A percentile compares a stretch with the other conserved stretches of the same genome.
These are phyloP conservation scores for Machimus atricapillus DNA, from an alignment of 2,888 invertebrate genomes.

Conservation along the genomic window DNA sequence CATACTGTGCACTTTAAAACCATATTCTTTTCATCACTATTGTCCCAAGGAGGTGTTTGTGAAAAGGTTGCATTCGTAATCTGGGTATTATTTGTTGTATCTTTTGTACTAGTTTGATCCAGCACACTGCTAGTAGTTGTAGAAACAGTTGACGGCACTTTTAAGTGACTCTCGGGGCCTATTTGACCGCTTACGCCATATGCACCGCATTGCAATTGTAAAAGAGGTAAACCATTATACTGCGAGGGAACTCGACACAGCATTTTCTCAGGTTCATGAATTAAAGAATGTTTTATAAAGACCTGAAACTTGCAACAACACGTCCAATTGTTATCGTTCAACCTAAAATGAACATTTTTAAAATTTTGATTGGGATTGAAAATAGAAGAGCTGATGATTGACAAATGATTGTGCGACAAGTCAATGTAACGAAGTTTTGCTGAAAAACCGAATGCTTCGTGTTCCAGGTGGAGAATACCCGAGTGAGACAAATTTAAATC, in stretches of 20 bases:
- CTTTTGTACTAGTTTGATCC: background rate
- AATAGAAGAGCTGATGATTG: slow-evolving; percentile 49
- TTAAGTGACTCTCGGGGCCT: background rate
- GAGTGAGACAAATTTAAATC: slow-evolving; percentile 52
- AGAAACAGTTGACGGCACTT: background rate
- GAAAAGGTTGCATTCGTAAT: background rate
- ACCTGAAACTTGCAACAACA: slow-evolving; percentile 51
- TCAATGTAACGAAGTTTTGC: slow-evolving; percentile 50
- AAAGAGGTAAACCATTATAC: background rate
- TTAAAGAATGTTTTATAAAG: background rate
- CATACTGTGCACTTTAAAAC: background rate
- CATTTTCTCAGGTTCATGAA: background rate
- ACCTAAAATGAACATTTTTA: slow-evolving; percentile 48
- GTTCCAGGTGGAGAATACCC: slow-evolving; percentile 51
- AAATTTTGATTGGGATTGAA: slow-evolving; percentile 49
- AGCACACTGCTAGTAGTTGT: background rate
- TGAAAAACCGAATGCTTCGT: slow-evolving; percentile 51
- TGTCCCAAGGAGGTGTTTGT: background rate
- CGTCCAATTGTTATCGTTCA: slow-evolving; percentile 52
- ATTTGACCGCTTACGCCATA: background rate
- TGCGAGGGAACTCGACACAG: background rate
- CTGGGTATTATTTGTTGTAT: background rate
- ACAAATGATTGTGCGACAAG: slow-evolving; percentile 53
- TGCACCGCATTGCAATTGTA: background rate
- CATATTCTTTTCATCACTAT: background rate